phyloP scores from a whole-genome alignment of 2,888 invertebrate species.

The Tyria jacobaeae region DNA sequence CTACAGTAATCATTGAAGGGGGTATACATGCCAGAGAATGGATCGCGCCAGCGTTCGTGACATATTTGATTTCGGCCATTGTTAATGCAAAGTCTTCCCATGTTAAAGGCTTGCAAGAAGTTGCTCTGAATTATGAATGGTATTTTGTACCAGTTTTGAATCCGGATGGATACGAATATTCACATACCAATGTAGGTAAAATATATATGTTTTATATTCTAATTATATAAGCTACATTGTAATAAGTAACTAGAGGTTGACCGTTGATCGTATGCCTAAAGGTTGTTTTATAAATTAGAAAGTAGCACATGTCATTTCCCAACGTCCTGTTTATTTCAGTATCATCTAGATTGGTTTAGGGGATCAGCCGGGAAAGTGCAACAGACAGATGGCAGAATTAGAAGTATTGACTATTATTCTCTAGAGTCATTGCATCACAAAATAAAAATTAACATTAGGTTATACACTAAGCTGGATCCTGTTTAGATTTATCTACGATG shows the following conservation, averaged over 20 bases:
- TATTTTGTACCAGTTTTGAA: constrained; percentile 48
- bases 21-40: constrained; percentile 92
- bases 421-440: too few relatives aligned
- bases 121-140: constrained; percentile 41
- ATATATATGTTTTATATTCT: background rate
- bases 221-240: background rate
- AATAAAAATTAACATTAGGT: too few relatives aligned
- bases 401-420: too few relatives aligned
- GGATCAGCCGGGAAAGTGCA: too few relatives aligned
- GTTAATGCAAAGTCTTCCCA: constrained; percentile 51
- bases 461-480: too few relatives aligned
- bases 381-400: too few relatives aligned
- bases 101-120: background rate
- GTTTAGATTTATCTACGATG: too few relatives aligned
- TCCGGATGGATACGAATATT: constrained; percentile 54
- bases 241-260: background rate
- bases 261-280: too few relatives aligned
- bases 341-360: too few relatives aligned
- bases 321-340: too few relatives aligned
- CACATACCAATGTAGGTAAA: constrained; percentile 24
- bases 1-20: constrained; percentile 83
- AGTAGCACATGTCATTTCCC: too few relatives aligned
- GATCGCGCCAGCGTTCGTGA: constrained; percentile 87
- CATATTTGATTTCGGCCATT: constrained; percentile 86
- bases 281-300: too few relatives aligned